Percentiles rank a stretch among this genome's conserved stretches.
These are phyloP conservation scores for Rhodinocichla rosea DNA, from an alignment of 2,113 vertebrate species.

Conservation along the genomic window DNA sequence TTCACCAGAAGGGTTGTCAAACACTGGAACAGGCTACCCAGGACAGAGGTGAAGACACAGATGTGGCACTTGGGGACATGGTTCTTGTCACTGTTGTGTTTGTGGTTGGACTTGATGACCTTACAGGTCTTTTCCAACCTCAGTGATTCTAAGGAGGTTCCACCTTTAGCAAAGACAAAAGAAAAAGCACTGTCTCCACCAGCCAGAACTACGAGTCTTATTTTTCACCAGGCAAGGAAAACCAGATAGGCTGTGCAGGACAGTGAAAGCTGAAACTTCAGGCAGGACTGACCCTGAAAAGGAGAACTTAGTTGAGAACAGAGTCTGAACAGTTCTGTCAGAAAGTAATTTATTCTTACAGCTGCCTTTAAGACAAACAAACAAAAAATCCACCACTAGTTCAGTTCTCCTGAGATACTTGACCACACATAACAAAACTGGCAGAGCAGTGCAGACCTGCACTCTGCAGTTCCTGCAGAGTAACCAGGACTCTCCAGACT, in stretches of 20 bases:
- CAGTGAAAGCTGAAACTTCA: conserved; percentile 15
- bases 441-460: neutral
- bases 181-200: neutral
- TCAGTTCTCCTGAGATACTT: neutral
- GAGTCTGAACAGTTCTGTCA: neutral
- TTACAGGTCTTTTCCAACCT: neutral
- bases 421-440: neutral
- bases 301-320: neutral
- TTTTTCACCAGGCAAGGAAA: neutral
- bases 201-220: neutral
- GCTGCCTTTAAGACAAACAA: neutral
- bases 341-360: neutral
- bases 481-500: neutral
- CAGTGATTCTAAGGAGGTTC: neutral
- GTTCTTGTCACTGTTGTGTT: neutral
- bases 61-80: neutral
- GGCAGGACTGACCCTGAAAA: neutral
- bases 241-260: neutral
- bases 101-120: neutral
- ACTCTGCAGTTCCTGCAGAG: neutral
- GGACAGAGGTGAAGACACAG: neutral
- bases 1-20: neutral
- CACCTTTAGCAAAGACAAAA: neutral
- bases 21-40: neutral
- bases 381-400: neutral